These are phyloP conservation scores for Proteles cristata DNA, from an alignment of 2,113 vertebrate genomes.

Conservation along the genomic window DNA sequence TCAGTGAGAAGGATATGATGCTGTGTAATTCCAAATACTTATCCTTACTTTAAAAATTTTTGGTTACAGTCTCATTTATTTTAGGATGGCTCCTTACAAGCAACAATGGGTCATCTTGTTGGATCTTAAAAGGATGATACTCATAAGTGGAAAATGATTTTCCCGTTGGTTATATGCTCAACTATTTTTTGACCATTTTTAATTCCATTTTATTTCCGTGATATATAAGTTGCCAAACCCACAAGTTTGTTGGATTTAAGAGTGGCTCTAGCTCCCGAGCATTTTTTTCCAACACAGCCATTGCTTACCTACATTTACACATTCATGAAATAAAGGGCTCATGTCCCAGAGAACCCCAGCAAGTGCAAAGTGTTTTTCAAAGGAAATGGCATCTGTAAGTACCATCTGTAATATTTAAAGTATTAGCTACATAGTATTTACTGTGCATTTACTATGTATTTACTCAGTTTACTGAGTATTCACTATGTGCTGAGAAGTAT, in stretches of 20 bases:
- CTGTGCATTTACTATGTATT: background rate
- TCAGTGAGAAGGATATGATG: background rate
- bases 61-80: background rate
- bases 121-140: background rate
- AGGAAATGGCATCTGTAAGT: background rate
- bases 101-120: background rate
- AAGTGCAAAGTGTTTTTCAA: background rate
- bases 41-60: background rate
- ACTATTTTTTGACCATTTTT: background rate
- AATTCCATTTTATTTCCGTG: background rate
- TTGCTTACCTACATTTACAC: background rate
- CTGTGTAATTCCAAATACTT: background rate
- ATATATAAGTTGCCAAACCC: background rate
- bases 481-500: background rate
- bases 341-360: background rate
- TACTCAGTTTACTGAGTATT: background rate
- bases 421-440: background rate
- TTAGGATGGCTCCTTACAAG: background rate
- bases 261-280: background rate
- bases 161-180: background rate
- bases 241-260: background rate
- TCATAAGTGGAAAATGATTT: background rate
- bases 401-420: background rate
- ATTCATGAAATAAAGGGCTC: background rate
- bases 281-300: background rate